Conservation (phyloP, 2,888 invertebrate species). For the Phalera bucephala region DNA sequence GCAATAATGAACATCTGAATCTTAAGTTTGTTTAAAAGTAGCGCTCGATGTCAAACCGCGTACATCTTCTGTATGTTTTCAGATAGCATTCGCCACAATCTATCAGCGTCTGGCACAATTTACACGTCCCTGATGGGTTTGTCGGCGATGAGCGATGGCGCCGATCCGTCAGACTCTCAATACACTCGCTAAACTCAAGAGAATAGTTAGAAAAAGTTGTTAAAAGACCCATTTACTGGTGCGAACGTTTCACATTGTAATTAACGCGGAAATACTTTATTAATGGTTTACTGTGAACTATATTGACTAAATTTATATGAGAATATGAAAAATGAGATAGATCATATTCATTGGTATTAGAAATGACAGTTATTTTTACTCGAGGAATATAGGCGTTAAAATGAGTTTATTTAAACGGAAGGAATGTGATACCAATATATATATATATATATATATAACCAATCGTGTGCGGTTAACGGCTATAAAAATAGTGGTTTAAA, state of each 20-base stretch:
- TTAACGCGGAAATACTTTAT: background rate
- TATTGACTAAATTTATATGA: background rate
- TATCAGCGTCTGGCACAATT: slow-evolving; percentile 34
- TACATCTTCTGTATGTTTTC: background rate
- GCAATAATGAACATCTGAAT: too few relatives aligned
- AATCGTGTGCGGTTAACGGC: too few relatives aligned
- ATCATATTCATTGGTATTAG: too few relatives aligned
- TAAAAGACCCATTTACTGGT: background rate
- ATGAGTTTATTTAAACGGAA: too few relatives aligned
- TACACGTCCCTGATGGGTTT: slow-evolving; percentile 43
- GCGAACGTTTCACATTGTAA: background rate
- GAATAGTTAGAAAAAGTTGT: slow-evolving; percentile 1
- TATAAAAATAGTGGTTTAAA: too few relatives aligned
- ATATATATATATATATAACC: too few relatives aligned
- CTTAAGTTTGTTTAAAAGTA: too few relatives aligned
- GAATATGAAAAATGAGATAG: too few relatives aligned
- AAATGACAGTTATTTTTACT: too few relatives aligned
- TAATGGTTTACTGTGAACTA: background rate
- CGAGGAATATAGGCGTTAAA: too few relatives aligned
- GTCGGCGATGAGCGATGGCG: slow-evolving; percentile 8
- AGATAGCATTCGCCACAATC: background rate
- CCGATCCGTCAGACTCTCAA: slow-evolving; percentile 11
- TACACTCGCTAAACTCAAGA: slow-evolving; percentile 2
- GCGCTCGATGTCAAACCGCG: too few relatives aligned
- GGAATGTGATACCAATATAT: too few relatives aligned